phyloP scores from a whole-genome alignment of 2,113 vertebrate species.

The Lasiurus borealis region DNA sequence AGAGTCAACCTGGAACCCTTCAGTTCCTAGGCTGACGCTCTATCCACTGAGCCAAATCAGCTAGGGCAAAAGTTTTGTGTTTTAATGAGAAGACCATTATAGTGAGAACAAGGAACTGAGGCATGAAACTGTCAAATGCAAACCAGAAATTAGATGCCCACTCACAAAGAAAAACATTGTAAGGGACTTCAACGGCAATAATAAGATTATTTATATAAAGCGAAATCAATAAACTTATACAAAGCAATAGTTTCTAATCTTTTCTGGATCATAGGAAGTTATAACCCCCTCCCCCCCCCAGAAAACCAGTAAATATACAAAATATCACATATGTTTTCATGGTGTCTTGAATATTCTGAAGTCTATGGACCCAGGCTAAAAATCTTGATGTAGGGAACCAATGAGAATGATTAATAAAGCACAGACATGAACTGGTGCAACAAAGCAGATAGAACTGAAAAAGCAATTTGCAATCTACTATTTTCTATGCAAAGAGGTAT shows the following conservation, averaged over 20 bases:
- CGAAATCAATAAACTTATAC: constrained; percentile 43
- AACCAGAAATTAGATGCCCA: background rate
- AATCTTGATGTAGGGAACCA: background rate
- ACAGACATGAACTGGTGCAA: background rate
- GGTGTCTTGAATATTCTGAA: background rate
- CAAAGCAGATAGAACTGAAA: background rate
- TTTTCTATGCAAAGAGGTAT: background rate
- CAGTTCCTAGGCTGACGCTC: too few relatives aligned
- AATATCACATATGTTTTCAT: background rate
- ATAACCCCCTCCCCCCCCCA: background rate
- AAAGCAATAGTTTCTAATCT: constrained; percentile 31
- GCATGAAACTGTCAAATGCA: constrained; percentile 1
- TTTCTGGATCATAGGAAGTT: constrained; percentile 32
- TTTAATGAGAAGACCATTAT: constrained; percentile 38
- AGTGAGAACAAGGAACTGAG: constrained; percentile 20
- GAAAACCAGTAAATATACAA: background rate
- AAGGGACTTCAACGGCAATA: constrained; percentile 8
- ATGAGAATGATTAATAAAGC: background rate
- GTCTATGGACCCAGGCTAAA: background rate
- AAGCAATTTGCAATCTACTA: background rate
- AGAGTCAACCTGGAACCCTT: too few relatives aligned
- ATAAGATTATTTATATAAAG: constrained; percentile 48
- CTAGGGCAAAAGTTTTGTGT: background rate
- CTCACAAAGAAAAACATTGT: constrained; percentile 18
- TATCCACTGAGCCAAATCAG: too few relatives aligned